Conservation (phyloP, 1,140 invertebrate species). For the Carcinoscorpius rotundicauda region DNA sequence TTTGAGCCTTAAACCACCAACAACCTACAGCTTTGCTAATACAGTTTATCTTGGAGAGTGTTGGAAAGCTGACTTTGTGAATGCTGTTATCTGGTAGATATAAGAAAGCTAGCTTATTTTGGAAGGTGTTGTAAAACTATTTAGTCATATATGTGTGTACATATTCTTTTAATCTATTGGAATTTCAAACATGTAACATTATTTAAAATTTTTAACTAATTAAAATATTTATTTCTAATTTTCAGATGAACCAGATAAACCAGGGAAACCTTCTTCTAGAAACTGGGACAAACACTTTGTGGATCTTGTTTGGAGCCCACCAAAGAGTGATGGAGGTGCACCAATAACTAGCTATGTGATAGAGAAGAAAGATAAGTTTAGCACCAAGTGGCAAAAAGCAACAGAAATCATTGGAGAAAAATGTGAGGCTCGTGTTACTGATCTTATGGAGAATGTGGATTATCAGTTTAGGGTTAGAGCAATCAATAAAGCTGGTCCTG, state of each 20-base stretch:
- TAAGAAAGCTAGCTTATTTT: too few species aligned
- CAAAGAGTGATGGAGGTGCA: slow-evolving; percentile 78
- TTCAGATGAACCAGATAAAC: slow-evolving; percentile 63
- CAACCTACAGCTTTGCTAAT: too few species aligned
- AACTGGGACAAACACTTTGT: slow-evolving; percentile 95
- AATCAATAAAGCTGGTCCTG: slow-evolving; percentile 44
- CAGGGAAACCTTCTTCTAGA: slow-evolving; percentile 66
- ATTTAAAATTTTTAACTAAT: slow-evolving; percentile 36
- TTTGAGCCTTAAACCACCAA: too few species aligned
- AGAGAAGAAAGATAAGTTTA: slow-evolving; percentile 87
- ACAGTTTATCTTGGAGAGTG: too few species aligned
- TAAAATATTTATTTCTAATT: background rate
- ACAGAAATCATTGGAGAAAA: slow-evolving; percentile 66
- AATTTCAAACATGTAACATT: background rate
- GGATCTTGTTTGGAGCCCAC: slow-evolving; percentile 68
- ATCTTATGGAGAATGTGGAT: slow-evolving; percentile 85
- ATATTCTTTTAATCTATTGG: too few species aligned
- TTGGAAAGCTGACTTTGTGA: too few species aligned
- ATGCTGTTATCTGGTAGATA: too few species aligned
- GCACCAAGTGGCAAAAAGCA: slow-evolving; percentile 78
- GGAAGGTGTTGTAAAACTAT: too few species aligned
- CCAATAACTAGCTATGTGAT: slow-evolving; percentile 91
- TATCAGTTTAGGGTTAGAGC: slow-evolving; percentile 95
- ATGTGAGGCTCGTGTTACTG: slow-evolving; percentile 60
- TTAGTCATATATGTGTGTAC: too few species aligned